phyloP scores from a whole-genome alignment of 2,797 vertebrate species.

The Malacoctenus gilli region DNA sequence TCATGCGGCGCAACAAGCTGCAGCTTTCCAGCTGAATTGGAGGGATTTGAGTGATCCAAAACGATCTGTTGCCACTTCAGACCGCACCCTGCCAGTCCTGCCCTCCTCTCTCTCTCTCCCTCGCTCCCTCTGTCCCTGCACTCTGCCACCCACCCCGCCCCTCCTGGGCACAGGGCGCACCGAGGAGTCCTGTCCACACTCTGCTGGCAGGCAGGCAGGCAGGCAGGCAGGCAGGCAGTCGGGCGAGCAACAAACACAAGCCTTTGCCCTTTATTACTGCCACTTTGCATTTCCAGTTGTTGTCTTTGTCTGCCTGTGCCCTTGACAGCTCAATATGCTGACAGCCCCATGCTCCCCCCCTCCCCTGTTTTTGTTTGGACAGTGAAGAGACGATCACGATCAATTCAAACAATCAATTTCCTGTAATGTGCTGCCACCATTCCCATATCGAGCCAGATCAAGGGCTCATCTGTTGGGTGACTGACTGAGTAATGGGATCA shows the following conservation, averaged over 20 bases:
- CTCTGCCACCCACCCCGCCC: constrained; percentile 77
- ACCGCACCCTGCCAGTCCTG: constrained; percentile 92
- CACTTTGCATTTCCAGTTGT: constrained; percentile 46
- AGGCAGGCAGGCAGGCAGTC: constrained; percentile 49
- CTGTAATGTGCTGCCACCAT: constrained; percentile 31
- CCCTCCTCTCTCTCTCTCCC: constrained; percentile 80
- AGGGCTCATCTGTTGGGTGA: constrained; percentile 41
- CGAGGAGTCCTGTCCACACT: constrained; percentile 68
- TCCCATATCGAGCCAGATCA: constrained; percentile 37
- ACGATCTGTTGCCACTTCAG: constrained; percentile 89
- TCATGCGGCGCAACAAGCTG: constrained; percentile 64
- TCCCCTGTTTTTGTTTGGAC: not conserved
- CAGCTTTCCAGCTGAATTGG: constrained; percentile 77
- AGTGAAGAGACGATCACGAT: constrained; percentile 47
- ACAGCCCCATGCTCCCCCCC: not conserved
- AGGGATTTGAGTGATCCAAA: constrained; percentile 90
- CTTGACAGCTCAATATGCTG: constrained; percentile 30
- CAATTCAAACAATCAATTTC: constrained; percentile 55
- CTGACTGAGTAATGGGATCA: constrained; percentile 32
- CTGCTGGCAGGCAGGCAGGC: constrained; percentile 47
- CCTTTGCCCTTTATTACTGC: constrained; percentile 52
- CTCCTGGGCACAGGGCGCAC: constrained; percentile 73
- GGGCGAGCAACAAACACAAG: constrained; percentile 48
- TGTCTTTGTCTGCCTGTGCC: constrained; percentile 37
- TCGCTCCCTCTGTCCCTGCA: constrained; percentile 81